Conservation (phyloP, 2,113 vertebrate genomes). For the Rhinoptilus africanus region DNA sequence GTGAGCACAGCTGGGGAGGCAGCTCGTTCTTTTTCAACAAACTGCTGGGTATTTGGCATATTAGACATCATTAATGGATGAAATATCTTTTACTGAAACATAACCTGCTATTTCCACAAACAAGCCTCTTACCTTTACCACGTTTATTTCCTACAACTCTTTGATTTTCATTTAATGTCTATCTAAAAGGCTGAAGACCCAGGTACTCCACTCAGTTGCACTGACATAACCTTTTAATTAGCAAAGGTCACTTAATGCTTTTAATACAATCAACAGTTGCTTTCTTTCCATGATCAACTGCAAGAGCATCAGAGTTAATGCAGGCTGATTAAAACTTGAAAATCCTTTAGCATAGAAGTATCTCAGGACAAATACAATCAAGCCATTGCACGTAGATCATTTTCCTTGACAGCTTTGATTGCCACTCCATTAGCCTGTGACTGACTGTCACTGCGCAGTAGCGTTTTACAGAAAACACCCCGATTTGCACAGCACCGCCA, state of each 20-base stretch:
- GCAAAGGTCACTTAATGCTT: constrained; percentile 65
- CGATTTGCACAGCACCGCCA: not conserved
- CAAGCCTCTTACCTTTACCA: constrained; percentile 28
- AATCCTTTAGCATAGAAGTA: not conserved
- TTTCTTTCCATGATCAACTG: constrained; percentile 24
- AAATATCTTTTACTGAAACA: not conserved
- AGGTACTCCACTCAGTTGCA: constrained; percentile 49
- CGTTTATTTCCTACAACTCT: constrained; percentile 58
- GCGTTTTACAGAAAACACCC: not conserved
- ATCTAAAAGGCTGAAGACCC: constrained; percentile 63
- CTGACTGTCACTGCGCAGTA: rapidly evolving
- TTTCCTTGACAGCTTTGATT: constrained; percentile 23
- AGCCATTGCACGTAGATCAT: not conserved
- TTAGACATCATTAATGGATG: not conserved
- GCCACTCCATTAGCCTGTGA: not conserved
- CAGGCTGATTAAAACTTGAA: constrained; percentile 44
- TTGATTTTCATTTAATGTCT: constrained; percentile 58
- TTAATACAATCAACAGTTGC: constrained; percentile 54
- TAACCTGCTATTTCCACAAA: constrained; percentile 1
- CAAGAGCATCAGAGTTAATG: constrained; percentile 24
- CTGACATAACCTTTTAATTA: constrained; percentile 77
- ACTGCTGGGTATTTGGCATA: not conserved
- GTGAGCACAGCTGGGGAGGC: not conserved
- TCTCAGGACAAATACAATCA: constrained; percentile 1
- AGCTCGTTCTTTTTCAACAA: not conserved